Evolutionary conservation across 2,113 vertebrate species (phyloP).

Genomic region (Pipa parva): DNA sequence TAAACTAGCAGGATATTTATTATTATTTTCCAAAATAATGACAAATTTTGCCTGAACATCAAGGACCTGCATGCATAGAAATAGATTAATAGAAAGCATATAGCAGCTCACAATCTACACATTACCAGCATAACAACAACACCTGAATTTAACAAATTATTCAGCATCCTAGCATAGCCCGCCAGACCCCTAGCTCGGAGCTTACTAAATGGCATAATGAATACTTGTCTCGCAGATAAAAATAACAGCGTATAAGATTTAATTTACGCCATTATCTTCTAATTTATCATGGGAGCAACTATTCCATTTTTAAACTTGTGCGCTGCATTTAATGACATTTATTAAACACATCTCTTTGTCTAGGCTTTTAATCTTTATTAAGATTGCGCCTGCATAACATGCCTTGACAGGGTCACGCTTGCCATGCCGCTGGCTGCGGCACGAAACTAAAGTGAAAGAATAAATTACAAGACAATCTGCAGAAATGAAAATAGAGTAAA

Average conservation of each 20-base stretch:
- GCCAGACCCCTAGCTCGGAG: background rate
- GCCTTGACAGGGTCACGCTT: background rate
- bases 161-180: background rate
- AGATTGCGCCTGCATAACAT: background rate
- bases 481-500: too few relatives aligned
- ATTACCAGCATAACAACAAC: too few relatives aligned
- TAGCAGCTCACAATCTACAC: background rate
- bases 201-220: constrained; percentile 22
- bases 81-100: too few relatives aligned
- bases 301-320: constrained; percentile 25
- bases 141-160: background rate
- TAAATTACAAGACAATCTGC: too few relatives aligned
- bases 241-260: constrained; percentile 25
- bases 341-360: background rate
- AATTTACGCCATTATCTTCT: constrained; percentile 8
- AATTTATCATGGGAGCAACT: constrained; percentile 21
- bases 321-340: constrained; percentile 9
- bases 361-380: background rate
- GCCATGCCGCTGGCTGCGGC: background rate
- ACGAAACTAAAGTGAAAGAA: too few relatives aligned
- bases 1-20: too few relatives aligned
- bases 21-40: too few relatives aligned
- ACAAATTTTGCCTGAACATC: too few relatives aligned
- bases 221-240: constrained; percentile 22
- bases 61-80: too few relatives aligned